Evolutionary conservation across 2,888 invertebrate species (phyloP), one percentile per base, ranked within the genome.

Genomic region (Tortrix viridana): DNA sequence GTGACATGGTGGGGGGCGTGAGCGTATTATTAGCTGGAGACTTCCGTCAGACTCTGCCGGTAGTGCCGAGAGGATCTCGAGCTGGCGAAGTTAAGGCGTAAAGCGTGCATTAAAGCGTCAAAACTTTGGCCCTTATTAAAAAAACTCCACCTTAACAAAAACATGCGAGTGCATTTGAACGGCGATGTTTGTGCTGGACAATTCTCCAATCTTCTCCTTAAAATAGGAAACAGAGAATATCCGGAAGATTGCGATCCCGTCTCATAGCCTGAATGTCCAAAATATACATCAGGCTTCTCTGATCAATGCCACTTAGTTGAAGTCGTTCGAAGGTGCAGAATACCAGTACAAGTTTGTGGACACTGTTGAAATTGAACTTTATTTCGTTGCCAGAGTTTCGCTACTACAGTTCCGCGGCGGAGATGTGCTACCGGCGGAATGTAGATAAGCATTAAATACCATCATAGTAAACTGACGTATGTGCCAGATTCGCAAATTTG

Each of bases 71-170:
- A 5, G 56, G 47, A 5, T 47, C 56, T 4, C 3, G 47, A 16
- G 47, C 56, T 37, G 56, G 37, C 7, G 56, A 47, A 7, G 20
- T 56, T 1, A 37, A 22, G 12, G 56, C 56, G n/a, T n/a, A n/a
- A n/a, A n/a, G n/a, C n/a, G 5, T 56, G 37, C 37, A n/a, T 47
- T 0, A 56, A 56, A 16, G 1, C n/a, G 1, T 47, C 56, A 2
- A 19, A 4, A 1, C 3, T 56, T 5, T 56, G 56, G 37, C n/a
- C 37, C n/a, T 9, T 9, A 1, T 5, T 56, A 14, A 3, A 37
- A 32, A 20, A 16, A 3, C 7, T 56, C 22, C 16, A 14, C 0
- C 47, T 56, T 1, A 9, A n/a, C 0, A 6, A 20, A 20, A 56
- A 56, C 12, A 56, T 37, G 56, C n/a, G 47, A 9, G 56, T 37